Evolutionary conservation across 2,797 vertebrate species (phyloP), one percentile per base, ranked within the genome.

Genomic region (Arctocebus calabarensis): DNA sequence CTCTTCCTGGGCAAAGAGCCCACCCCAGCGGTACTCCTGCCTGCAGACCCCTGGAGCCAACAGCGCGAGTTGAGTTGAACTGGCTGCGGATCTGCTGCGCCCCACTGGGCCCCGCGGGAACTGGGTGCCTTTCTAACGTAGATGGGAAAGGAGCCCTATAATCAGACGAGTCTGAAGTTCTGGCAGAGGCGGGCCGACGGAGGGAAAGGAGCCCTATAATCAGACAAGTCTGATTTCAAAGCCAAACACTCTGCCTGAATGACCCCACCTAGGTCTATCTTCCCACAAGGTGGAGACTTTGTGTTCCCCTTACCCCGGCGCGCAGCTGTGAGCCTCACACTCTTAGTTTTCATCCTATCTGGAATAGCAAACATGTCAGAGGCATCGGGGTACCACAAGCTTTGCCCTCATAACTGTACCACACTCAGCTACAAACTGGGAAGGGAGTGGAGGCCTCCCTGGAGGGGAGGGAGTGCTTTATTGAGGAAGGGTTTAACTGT

Each of bases 61-160:
- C 4, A 37, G 66, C 32, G 0, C 3, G 1, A 25, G 52, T 25
- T 2, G 1, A 59, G 52, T 25, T 2, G 1, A 59, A 48, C 23
- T 6, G 1, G 45, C 23, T 0, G 3, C 6, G 23, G 7, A 2
- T 10, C 91, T 1, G 45, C 37, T 2, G 77, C 2, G 0, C 40
- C 7, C 16, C 7, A 8, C 37, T 14, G 57, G 34, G 12, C 61
- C 3, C 20, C 23, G 40, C 0, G 13, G 22, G 22, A 61, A 34
- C 74, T 12, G 17, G 5, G 3, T 1, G 13, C 20, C 1, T 8
- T 32, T 37, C 52, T 32, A 6, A 6, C 12, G 40, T 4, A 10
- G n/a, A 45, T 27, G 45, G 13, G 64, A 52, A 16, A 52, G 14
- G 48, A 52, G 48, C 14, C 48, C 48, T 16, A 16, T 52, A 16